Evolutionary conservation across 2,797 vertebrate species (phyloP), one percentile per base, ranked within the genome.

Genomic region (Petrocephalus sullivani): DNA sequence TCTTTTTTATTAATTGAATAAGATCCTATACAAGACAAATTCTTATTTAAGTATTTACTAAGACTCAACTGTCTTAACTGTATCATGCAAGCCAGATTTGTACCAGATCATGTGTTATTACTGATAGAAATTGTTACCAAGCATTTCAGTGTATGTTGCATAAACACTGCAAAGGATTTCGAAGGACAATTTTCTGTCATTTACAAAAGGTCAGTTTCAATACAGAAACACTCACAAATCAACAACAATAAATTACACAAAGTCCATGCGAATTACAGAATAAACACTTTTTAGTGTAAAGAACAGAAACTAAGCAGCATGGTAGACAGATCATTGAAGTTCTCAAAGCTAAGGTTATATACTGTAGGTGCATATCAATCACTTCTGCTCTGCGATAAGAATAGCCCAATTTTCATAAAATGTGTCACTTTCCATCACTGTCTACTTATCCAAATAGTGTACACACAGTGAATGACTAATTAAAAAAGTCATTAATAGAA

Each of bases 401-500:
- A 89, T 61, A 33, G 64, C 64, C 64, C 14, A 57, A 61, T 23
- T 85, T 84, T 75, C 37, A 88, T 87, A 90, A 92, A 92, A 89
- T 90, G 89, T 91, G 93, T 93, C 94, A 90, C 91, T 92, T 92
- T 92, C 92, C 90, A 92, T 95, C 94, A 91, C 92, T 93, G 89
- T 94, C 93, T 94, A 91, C 91, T 94, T 93, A 94, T 93, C 92
- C 92, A 95, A 95, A 95, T 94, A 92, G 93, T 92, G 94, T 94
- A 91, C 89, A 91, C 90, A 93, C 93, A 93, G 93, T 94, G 92
- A 94, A 93, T 94, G 93, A 92, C 90, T 95, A 96, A 96, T 96
- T 96, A 96, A 95, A 95, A 51, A 93, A 90, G 92, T 92, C 93
- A 93, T 75, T 61, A 94, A 93, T 89, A 90, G 90, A 93, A 93